These are phyloP conservation scores for Merops nubicus DNA, from an alignment of 2,113 vertebrate genomes.

Conservation along the genomic window DNA sequence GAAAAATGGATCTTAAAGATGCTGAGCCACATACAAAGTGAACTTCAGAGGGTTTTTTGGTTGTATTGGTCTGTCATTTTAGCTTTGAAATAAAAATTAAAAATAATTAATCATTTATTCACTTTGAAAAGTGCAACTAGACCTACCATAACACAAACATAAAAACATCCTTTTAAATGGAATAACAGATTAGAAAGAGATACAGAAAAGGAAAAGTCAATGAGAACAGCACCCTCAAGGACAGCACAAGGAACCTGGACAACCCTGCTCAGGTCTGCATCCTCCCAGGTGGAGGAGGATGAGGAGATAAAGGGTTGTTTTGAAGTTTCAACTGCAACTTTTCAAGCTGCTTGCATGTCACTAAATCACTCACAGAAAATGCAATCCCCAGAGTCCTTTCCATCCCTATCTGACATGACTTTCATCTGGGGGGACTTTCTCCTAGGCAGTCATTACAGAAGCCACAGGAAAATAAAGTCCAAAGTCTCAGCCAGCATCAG, in stretches of 20 bases:
- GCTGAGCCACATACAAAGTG: neutral
- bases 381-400: neutral
- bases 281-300: accelerated
- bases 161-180: neutral
- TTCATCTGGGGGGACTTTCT: neutral
- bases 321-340: neutral
- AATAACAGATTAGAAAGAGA: neutral
- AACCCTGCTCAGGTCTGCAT: neutral
- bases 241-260: neutral
- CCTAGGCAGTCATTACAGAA: accelerated
- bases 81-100: neutral
- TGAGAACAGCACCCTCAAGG: neutral
- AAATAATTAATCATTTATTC: neutral
- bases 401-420: neutral
- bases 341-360: neutral
- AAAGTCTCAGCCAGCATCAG: neutral
- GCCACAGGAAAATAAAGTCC: neutral
- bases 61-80: neutral
- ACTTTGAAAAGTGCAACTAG: neutral
- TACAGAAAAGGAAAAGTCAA: neutral
- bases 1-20: neutral
- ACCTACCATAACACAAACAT: neutral
- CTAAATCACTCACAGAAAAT: neutral
- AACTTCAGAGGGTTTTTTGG: neutral
- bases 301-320: neutral